Conservation (phyloP, 2,888 invertebrate species). For the Synanthedon formicaeformis region DNA sequence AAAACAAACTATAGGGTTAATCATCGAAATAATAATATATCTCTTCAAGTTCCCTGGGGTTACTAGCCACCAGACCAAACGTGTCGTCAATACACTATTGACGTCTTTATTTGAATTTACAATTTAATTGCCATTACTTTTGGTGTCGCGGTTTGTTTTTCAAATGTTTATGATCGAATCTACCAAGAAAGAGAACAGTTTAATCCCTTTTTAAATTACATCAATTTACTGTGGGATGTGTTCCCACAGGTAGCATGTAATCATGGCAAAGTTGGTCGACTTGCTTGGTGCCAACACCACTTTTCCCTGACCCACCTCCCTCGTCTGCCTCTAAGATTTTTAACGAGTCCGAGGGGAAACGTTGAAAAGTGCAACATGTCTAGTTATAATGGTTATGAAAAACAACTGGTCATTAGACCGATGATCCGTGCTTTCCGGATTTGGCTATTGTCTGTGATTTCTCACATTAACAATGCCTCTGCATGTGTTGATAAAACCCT, state of each 20-base stretch:
- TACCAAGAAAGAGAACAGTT: too few relatives aligned
- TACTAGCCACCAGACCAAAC: too few relatives aligned
- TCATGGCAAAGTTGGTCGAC: conserved; percentile 36
- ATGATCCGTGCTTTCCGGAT: conserved; percentile 55
- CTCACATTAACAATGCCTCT: conserved; percentile 39
- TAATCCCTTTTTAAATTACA: conserved; percentile 20
- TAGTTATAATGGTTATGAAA: conserved; percentile 15
- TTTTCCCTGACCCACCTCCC: conserved; percentile 12
- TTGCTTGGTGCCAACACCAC: conserved; percentile 26
- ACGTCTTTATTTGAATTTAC: too few relatives aligned
- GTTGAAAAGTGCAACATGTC: conserved; percentile 9
- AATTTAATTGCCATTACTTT: too few relatives aligned
- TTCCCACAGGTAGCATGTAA: conserved; percentile 52
- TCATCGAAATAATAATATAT: too few relatives aligned
- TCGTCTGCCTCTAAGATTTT: conserved; percentile 2
- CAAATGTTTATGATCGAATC: too few relatives aligned
- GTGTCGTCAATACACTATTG: too few relatives aligned
- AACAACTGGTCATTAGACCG: conserved; percentile 44
- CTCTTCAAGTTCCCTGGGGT: too few relatives aligned
- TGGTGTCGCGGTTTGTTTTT: too few relatives aligned
- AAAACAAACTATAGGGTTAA: too few relatives aligned
- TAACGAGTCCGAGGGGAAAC: conserved; percentile 3
- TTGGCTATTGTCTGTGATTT: conserved; percentile 44
- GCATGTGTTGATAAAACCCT: conserved; percentile 15
- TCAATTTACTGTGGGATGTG: conserved; percentile 19